Evolutionary conservation across 2,888 invertebrate genomes (phyloP).

Genomic region (Crioceris asparagi): DNA sequence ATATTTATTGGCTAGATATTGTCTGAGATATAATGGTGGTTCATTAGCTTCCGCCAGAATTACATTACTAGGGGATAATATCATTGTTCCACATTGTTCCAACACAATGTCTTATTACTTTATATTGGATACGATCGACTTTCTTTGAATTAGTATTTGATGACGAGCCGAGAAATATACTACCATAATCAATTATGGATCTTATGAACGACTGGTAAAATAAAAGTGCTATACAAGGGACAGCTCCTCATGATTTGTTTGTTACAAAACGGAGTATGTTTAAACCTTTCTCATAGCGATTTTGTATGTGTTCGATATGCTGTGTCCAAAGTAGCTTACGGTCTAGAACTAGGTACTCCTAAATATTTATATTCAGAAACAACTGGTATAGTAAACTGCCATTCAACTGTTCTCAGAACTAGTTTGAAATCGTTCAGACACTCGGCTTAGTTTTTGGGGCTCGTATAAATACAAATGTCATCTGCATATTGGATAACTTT

Average conservation of each 20-base stretch:
- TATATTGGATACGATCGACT: conserved; percentile 5
- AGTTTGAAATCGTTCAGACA: too few relatives aligned
- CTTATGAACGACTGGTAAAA: conserved; percentile 4
- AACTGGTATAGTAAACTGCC: too few relatives aligned
- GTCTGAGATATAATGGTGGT: conserved; percentile 1
- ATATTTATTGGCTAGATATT: conserved; percentile 1
- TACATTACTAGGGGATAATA: conserved; percentile 5
- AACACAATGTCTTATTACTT: conserved; percentile 4
- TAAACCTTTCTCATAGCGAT: neutral
- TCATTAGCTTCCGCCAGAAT: conserved; percentile 4
- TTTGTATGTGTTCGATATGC: conserved; percentile 3
- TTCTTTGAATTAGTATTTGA: conserved; percentile 1
- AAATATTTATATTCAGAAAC: conserved; percentile 3
- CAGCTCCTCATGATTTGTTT: conserved; percentile 4
- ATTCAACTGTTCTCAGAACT: too few relatives aligned
- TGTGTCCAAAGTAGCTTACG: conserved; percentile 5
- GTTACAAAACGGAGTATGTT: conserved; percentile 2
- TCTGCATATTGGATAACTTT: too few relatives aligned
- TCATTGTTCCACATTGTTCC: conserved; percentile 6
- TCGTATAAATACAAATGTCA: too few relatives aligned
- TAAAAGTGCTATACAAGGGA: conserved; percentile 3
- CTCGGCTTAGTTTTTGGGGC: too few relatives aligned
- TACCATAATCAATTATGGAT: conserved; percentile 5
- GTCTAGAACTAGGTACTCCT: conserved; percentile 3
- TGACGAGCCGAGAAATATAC: conserved; percentile 5